Percentiles rank a stretch among this genome's conserved stretches.
These are phyloP conservation scores for Choristoneura rosaceana DNA, from an alignment of 2,888 invertebrate genomes.

Conservation along the genomic window DNA sequence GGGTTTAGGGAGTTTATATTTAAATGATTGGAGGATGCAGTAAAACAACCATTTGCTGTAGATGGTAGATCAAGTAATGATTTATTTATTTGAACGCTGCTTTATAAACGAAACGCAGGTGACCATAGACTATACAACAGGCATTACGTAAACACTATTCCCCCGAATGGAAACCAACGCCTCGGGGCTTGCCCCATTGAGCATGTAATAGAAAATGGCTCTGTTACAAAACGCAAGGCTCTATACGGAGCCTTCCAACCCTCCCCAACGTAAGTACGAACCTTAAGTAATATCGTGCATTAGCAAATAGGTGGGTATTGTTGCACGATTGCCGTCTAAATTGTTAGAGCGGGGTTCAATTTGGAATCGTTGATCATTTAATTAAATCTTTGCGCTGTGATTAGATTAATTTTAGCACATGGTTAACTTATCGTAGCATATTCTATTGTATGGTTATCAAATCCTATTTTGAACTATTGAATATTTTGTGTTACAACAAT, in stretches of 20 bases:
- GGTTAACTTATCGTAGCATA: constrained; percentile 26
- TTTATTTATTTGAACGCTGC: too few relatives aligned
- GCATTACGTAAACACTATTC: constrained; percentile 72
- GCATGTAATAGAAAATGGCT: constrained; percentile 64
- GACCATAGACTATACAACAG: too few relatives aligned
- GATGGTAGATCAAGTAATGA: too few relatives aligned
- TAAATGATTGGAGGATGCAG: too few relatives aligned
- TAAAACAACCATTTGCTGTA: too few relatives aligned
- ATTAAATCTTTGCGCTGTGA: constrained; percentile 52
- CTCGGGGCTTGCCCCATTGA: constrained; percentile 73
- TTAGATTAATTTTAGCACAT: constrained; percentile 43
- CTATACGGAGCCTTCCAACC: constrained; percentile 56
- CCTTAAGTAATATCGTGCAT: constrained; percentile 60
- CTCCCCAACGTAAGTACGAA: constrained; percentile 46
- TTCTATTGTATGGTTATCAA: not conserved
- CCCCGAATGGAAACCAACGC: constrained; percentile 71
- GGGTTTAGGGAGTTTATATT: too few relatives aligned
- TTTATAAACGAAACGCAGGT: too few relatives aligned
- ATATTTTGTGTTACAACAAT: too few relatives aligned
- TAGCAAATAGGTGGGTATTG: constrained; percentile 64
- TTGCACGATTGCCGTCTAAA: constrained; percentile 67
- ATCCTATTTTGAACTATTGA: not conserved
- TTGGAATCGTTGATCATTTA: constrained; percentile 58
- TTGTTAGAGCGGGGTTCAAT: constrained; percentile 57
- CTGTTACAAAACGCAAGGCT: constrained; percentile 60